These are phyloP conservation scores for Ormyrus labotus DNA, from an alignment of 2,888 invertebrate species.

Conservation along the genomic window DNA sequence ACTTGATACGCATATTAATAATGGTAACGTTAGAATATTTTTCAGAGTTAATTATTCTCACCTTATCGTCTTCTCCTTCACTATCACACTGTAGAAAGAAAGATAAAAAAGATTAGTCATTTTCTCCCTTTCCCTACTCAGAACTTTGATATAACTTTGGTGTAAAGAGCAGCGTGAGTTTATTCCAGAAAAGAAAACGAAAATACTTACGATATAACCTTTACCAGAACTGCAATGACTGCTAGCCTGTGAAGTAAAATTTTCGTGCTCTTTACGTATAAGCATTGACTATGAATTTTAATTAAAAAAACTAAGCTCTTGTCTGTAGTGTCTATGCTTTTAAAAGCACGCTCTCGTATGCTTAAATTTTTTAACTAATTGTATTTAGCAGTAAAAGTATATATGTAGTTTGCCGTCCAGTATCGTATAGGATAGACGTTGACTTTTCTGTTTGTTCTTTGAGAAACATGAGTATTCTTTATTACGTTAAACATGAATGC, in stretches of 20 bases:
- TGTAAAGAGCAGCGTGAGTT: conserved; percentile 12
- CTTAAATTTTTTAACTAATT: conserved; percentile 20
- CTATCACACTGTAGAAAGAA: conserved; percentile 91
- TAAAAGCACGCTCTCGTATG: conserved; percentile 32
- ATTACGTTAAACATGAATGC: conserved; percentile 17
- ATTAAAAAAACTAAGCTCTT: conserved; percentile 32
- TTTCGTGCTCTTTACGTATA: conserved; percentile 58
- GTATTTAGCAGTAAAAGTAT: conserved; percentile 1
- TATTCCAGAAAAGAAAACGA: conserved; percentile 57
- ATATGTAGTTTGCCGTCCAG: neutral
- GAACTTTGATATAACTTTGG: conserved; percentile 3
- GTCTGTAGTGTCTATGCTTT: conserved; percentile 11
- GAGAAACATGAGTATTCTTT: neutral
- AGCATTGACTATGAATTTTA: conserved; percentile 34
- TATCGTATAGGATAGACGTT: conserved; percentile 58
- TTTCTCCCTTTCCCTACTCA: neutral
- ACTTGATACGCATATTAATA: too few species aligned
- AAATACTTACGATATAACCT: conserved; percentile 94
- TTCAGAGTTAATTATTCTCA: conserved; percentile 75
- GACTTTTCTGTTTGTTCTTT: conserved; percentile 53
- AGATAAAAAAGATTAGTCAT: conserved; percentile 72
- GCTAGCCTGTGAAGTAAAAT: conserved; percentile 84
- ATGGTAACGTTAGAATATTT: too few species aligned
- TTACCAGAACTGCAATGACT: conserved; percentile 95
- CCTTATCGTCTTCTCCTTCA: conserved; percentile 95